Conservation (phyloP, 1,140 invertebrate genomes). For the Pararge aegeria region DNA sequence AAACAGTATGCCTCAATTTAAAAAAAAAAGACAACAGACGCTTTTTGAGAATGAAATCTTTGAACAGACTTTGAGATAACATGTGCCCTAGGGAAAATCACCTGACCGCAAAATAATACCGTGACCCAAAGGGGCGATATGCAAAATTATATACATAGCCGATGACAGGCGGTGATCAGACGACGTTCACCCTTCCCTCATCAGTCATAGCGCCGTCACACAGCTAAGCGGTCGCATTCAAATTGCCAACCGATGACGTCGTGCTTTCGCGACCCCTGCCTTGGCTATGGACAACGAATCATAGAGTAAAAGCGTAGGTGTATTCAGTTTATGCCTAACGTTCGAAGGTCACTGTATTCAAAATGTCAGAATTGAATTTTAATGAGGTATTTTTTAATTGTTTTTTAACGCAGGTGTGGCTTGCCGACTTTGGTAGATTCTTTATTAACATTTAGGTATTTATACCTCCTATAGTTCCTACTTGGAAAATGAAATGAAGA, state of each 20-base stretch:
- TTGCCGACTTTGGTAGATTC: too few relatives aligned
- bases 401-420: too few relatives aligned
- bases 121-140: conserved; percentile 51
- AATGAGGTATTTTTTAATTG: too few relatives aligned
- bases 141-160: conserved; percentile 65
- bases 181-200: conserved; percentile 72
- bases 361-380: too few relatives aligned
- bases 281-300: conserved; percentile 51
- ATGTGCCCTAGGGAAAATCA: conserved; percentile 19
- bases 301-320: conserved; percentile 34
- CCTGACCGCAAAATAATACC: conserved; percentile 48
- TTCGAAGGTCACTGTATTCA: not conserved
- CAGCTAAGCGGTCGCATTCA: conserved; percentile 76
- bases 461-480: too few relatives aligned
- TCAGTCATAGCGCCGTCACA: conserved; percentile 73
- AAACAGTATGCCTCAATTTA: too few relatives aligned
- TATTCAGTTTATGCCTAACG: conserved; percentile 17
- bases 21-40: not conserved
- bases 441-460: too few relatives aligned
- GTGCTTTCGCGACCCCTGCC: conserved; percentile 70
- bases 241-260: conserved; percentile 74
- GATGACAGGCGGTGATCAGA: conserved; percentile 65
- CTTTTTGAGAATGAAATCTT: not conserved
- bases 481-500: too few relatives aligned
- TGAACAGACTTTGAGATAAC: not conserved